A percentile compares a stretch with the other conserved stretches of the same genome.
Evolutionary conservation across 2,797 vertebrate genomes (phyloP).

Genomic region (Oceanodroma leucorhoa): DNA sequence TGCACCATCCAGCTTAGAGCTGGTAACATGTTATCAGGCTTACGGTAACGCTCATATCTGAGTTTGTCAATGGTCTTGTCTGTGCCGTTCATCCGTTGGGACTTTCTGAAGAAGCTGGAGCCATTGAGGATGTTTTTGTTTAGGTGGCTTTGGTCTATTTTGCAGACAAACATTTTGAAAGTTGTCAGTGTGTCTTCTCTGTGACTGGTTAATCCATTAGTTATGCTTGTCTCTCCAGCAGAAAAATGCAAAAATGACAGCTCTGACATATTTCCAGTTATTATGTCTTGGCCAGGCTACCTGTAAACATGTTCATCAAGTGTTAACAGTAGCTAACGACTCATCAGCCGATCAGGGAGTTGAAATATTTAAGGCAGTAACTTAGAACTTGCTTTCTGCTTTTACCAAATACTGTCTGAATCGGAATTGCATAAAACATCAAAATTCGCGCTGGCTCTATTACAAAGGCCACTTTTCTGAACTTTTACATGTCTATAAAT

Average conservation of each 20-base stretch:
- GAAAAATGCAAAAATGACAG: background rate
- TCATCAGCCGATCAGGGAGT: background rate
- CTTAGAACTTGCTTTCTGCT: constrained; percentile 31
- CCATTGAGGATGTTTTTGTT: background rate
- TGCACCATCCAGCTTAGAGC: background rate
- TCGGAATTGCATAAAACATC: constrained; percentile 31
- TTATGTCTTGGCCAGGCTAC: background rate
- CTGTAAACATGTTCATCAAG: constrained; percentile 10
- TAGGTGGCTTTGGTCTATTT: background rate
- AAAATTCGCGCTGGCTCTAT: constrained; percentile 46
- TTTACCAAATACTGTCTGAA: constrained; percentile 48
- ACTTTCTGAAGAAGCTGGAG: background rate
- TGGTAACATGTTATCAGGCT: background rate
- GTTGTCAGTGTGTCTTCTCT: background rate
- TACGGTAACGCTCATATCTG: background rate
- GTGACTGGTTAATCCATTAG: background rate
- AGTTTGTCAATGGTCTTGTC: background rate
- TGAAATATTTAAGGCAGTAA: background rate
- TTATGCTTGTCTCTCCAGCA: background rate
- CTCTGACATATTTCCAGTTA: background rate
- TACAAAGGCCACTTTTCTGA: constrained; percentile 63
- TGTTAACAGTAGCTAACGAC: background rate
- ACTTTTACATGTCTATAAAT: constrained; percentile 58
- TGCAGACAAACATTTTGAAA: background rate
- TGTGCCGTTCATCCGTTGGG: background rate